phyloP scores from a whole-genome alignment of 2,113 vertebrate genomes.

The Mungos mungo region DNA sequence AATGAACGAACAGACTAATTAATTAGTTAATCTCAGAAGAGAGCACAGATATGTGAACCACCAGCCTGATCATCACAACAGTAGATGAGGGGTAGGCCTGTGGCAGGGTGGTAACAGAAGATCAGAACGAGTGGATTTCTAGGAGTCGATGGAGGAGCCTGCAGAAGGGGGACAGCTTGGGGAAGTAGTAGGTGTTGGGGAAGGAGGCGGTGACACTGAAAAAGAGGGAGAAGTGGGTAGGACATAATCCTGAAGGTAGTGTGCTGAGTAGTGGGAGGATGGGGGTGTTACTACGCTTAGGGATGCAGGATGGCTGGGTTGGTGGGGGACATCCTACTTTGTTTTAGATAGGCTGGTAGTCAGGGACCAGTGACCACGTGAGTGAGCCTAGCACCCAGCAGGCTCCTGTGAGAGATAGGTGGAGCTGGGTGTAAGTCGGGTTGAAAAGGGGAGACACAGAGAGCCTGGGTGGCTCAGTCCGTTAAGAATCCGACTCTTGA shows the following conservation, averaged over 20 bases:
- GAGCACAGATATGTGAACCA: not conserved
- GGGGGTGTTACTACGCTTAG: not conserved
- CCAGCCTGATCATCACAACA: not conserved
- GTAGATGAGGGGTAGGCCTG: not conserved
- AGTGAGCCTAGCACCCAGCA: not conserved
- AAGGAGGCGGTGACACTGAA: not conserved
- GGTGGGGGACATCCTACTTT: no score
- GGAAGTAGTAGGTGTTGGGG: not conserved
- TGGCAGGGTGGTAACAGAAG: not conserved
- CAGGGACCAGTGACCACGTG: not conserved
- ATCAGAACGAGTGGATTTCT: accelerated
- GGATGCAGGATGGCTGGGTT: accelerated
- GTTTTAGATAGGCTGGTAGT: accelerated
- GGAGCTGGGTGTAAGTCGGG: not conserved
- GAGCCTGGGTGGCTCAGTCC: no score
- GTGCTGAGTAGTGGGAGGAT: not conserved
- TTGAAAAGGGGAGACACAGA: not conserved
- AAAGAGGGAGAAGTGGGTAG: not conserved
- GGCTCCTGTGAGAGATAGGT: not conserved
- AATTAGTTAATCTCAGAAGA: not conserved
- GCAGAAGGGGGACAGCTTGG: not conserved
- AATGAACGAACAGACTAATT: not conserved
- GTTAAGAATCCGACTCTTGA: no score
- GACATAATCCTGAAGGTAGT: not conserved
- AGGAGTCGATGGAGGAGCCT: not conserved